These are phyloP conservation scores for Chaetogeoica ovagalla DNA, from an alignment of 2,888 invertebrate species.

Conservation along the genomic window DNA sequence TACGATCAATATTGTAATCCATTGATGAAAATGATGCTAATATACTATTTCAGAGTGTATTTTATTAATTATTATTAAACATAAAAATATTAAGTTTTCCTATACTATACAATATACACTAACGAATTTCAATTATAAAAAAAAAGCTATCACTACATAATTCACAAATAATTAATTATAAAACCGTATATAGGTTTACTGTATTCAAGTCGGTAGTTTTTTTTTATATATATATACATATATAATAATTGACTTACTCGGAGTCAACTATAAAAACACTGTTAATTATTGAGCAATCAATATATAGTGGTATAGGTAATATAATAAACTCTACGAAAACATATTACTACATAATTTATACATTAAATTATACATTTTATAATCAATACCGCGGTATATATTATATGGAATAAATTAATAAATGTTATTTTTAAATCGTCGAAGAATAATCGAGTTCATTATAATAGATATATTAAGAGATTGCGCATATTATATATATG, in stretches of 20 bases:
- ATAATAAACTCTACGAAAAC: neutral
- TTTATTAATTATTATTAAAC: constrained; percentile 4
- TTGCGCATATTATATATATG: neutral
- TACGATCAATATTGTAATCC: neutral
- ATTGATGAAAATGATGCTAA: neutral
- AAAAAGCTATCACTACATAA: neutral
- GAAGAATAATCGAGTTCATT: neutral
- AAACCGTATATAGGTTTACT: neutral
- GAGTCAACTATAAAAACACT: neutral
- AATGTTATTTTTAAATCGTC: neutral
- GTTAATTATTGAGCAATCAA: neutral
- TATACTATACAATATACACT: neutral
- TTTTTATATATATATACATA: too few relatives aligned
- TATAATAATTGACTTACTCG: neutral
- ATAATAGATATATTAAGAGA: neutral
- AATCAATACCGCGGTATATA: too few relatives aligned
- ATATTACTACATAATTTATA: neutral
- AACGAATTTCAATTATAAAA: neutral
- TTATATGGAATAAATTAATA: neutral
- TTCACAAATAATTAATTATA: neutral
- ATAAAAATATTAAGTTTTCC: neutral
- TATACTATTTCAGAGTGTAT: neutral
- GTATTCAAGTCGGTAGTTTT: neutral
- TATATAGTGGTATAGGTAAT: too few relatives aligned
- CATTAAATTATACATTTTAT: neutral